These are phyloP conservation scores for Trematocara zebra DNA, from an alignment of 2,113 vertebrate species.

Conservation along the genomic window DNA sequence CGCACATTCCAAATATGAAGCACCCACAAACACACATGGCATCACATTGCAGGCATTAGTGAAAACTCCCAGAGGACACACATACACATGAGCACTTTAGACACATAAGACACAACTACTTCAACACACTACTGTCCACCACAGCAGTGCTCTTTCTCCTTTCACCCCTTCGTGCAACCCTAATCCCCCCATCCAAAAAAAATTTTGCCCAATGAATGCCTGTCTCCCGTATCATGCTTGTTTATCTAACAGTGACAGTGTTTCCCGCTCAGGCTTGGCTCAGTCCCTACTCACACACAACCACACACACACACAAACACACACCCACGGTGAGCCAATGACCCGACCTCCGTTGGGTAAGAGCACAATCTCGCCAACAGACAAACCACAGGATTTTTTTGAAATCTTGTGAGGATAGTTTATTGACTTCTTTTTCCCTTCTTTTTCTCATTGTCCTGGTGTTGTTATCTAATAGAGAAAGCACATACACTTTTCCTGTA, in stretches of 20 bases:
- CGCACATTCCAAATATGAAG: neutral
- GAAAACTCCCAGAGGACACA: neutral
- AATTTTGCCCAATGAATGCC: neutral
- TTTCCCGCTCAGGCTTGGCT: constrained; percentile 64
- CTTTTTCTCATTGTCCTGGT: neutral
- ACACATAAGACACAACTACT: neutral
- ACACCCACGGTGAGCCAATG: constrained; percentile 55
- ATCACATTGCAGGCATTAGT: neutral
- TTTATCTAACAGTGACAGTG: constrained; percentile 61
- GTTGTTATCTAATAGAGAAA: neutral
- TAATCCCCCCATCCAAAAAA: neutral
- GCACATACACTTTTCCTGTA: neutral
- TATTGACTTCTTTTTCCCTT: neutral
- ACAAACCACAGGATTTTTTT: neutral
- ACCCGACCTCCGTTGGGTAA: constrained; percentile 48
- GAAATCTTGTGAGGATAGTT: neutral
- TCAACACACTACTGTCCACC: neutral
- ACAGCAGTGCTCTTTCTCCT: neutral
- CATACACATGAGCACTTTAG: neutral
- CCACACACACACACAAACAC: constrained; percentile 32
- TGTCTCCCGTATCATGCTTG: constrained; percentile 40
- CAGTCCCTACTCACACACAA: constrained; percentile 20
- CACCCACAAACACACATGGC: neutral
- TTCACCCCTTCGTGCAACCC: neutral
- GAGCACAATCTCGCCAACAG: neutral